Evolutionary conservation across 2,888 invertebrate genomes (phyloP), one percentile per base, ranked within the genome.

Genomic region (Orthosia gracilis): DNA sequence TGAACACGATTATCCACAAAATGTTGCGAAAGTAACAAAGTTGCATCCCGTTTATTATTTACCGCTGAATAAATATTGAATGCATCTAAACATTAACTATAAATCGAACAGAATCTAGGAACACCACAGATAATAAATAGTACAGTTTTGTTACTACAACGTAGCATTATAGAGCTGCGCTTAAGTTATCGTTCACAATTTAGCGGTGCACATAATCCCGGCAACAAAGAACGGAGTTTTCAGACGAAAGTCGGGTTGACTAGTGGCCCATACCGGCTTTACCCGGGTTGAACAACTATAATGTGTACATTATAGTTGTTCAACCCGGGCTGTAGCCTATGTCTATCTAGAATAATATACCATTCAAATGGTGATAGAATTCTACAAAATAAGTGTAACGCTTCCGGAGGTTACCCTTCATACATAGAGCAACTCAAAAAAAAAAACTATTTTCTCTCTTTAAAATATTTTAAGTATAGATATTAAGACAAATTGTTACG

Each of bases 31-130:
- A 1, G 3, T 18, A 31, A 31, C 49, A 62, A 73, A 50, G 49
- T 62, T 62, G 49, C 40, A 49, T 49, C 21, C 23, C 23, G 9
- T 58, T 52, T 58, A 63, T 45, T n/a, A 66, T 57, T 40, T 21
- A 80, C 31, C 15, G 18, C 18, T 50, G 26, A 11, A 70, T 71
- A 71, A 76, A 76, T 79, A 79, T 61, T 78, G 26, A 71, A 80
- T n/a, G 54, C 15, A n/a, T 66, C 52, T 54, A 47, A 23, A 59
- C n/a, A 23, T 23, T 74, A 49, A 57, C 54, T 40, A 63, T 75
- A 67, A 67, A 81, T 70, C n/a, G 54, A 49, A 71, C 59, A 26
- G 79, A 61, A 61, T 58, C 58, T n/a, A 40, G 26, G 15, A 63
- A 26, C 18, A 68, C 50, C 31, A 50, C 50, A 52, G 21, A 59